Conservation (phyloP, 2,888 invertebrate genomes). For the Melieria crassipennis region DNA sequence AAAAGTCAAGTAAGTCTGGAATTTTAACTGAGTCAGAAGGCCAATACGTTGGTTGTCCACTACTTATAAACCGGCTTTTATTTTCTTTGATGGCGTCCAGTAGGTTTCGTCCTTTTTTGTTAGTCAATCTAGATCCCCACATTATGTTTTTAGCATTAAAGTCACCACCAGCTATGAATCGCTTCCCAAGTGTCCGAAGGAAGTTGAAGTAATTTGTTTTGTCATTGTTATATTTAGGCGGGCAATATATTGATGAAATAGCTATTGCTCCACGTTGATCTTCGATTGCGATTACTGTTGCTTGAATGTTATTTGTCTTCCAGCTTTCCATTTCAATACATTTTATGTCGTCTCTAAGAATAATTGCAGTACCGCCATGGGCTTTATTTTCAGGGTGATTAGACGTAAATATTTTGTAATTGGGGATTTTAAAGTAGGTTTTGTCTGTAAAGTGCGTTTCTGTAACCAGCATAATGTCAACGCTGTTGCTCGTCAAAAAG, state of each 20-base stretch:
- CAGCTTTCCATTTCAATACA: background rate
- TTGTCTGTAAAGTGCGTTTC: conserved; percentile 12
- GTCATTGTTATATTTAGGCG: no score
- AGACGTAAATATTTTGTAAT: background rate
- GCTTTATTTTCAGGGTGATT: background rate
- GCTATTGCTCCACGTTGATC: no score
- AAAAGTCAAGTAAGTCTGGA: conserved; percentile 27
- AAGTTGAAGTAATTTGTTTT: no score
- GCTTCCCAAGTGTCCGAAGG: background rate
- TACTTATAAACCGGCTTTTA: conserved; percentile 10
- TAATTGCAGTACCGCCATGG: background rate
- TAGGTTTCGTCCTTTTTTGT: conserved; percentile 1
- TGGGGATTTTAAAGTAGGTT: background rate
- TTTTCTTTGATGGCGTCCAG: conserved; percentile 6
- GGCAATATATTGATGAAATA: no score
- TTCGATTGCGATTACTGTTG: no score
- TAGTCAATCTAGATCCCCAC: conserved; percentile 14
- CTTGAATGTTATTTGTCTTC: no score
- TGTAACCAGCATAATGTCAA: conserved; percentile 10
- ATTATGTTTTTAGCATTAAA: conserved; percentile 1
- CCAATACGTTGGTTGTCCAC: conserved; percentile 16
- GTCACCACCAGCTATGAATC: background rate
- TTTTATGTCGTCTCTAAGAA: background rate
- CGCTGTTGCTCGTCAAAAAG: conserved; percentile 1
- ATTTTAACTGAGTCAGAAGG: conserved; percentile 17